A percentile compares a stretch with the other conserved stretches of the same genome.
Evolutionary conservation across 2,888 invertebrate species (phyloP).

Genomic region (Crocallis elinguaria): DNA sequence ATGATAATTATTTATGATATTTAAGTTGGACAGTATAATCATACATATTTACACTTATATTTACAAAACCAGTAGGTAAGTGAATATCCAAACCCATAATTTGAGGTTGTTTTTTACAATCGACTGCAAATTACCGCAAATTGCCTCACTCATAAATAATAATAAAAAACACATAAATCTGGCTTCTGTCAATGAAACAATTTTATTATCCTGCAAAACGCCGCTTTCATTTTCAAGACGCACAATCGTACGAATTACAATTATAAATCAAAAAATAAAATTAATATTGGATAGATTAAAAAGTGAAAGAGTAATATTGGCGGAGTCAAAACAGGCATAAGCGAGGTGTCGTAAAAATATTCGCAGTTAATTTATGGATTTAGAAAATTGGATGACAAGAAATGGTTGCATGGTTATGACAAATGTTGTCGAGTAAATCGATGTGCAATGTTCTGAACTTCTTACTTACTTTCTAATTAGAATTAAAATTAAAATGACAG

Average conservation of each 20-base stretch:
- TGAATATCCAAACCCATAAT: constrained; percentile 7
- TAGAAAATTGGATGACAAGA: constrained; percentile 62
- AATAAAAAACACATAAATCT: constrained; percentile 29
- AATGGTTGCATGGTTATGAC: constrained; percentile 39
- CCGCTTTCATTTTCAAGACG: constrained; percentile 33
- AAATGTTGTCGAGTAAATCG: constrained; percentile 34
- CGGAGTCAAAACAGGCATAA: constrained; percentile 35
- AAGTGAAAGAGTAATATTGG: constrained; percentile 52
- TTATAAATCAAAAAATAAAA: constrained; percentile 48
- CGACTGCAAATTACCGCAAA: constrained; percentile 22
- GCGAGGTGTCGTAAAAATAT: constrained; percentile 47
- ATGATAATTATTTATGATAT: no score
- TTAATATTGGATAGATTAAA: constrained; percentile 38
- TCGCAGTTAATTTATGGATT: constrained; percentile 55
- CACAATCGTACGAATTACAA: constrained; percentile 35
- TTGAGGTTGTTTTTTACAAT: constrained; percentile 5
- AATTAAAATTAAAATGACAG: constrained; percentile 28
- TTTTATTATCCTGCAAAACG: constrained; percentile 34
- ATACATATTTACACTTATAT: not conserved
- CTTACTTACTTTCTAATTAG: constrained; percentile 45
- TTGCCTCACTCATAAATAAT: constrained; percentile 20
- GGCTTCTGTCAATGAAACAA: constrained; percentile 34
- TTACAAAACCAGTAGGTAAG: constrained; percentile 10
- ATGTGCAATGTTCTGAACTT: constrained; percentile 23
- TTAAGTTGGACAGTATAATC: no score